Evolutionary conservation across 2,797 vertebrate species (phyloP).

Genomic region (Microctenopoma lineatum): DNA sequence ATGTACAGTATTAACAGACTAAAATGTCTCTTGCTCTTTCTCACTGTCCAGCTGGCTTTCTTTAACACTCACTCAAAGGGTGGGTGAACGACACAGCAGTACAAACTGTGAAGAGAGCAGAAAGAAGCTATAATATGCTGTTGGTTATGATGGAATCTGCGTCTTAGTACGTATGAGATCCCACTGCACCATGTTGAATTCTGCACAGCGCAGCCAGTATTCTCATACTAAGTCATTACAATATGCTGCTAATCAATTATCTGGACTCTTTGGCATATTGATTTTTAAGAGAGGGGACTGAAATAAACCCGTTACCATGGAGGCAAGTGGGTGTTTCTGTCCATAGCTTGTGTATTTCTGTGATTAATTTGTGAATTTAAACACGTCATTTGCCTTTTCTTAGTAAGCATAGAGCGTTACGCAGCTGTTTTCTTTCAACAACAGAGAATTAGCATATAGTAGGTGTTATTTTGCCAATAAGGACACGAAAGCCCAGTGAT

Average conservation of each 20-base stretch:
- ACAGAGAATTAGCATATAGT: neutral
- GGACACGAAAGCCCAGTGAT: neutral
- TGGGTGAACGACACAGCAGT: conserved; percentile 46
- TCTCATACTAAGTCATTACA: conserved; percentile 14
- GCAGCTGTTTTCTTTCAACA: neutral
- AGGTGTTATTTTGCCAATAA: neutral
- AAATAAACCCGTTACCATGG: conserved; percentile 66
- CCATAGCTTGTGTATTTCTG: conserved; percentile 15
- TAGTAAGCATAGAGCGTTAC: neutral
- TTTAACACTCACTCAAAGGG: conserved; percentile 57
- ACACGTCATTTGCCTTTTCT: conserved; percentile 21
- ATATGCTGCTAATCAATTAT: conserved; percentile 5
- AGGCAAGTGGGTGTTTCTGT: conserved; percentile 31
- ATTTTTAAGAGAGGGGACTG: conserved; percentile 37
- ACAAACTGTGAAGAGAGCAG: conserved; percentile 36
- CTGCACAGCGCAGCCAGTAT: conserved; percentile 6
- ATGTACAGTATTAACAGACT: conserved; percentile 10
- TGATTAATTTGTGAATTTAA: conserved; percentile 15
- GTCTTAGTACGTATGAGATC: conserved; percentile 8
- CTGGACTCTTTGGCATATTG: conserved; percentile 26
- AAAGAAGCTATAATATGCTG: conserved; percentile 19
- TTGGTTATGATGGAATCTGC: conserved; percentile 6
- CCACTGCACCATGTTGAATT: neutral
- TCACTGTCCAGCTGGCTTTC: conserved; percentile 73
- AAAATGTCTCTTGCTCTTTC: conserved; percentile 34